phyloP scores from a whole-genome alignment of 2,113 vertebrate genomes.

The Zosterops borbonicus region DNA sequence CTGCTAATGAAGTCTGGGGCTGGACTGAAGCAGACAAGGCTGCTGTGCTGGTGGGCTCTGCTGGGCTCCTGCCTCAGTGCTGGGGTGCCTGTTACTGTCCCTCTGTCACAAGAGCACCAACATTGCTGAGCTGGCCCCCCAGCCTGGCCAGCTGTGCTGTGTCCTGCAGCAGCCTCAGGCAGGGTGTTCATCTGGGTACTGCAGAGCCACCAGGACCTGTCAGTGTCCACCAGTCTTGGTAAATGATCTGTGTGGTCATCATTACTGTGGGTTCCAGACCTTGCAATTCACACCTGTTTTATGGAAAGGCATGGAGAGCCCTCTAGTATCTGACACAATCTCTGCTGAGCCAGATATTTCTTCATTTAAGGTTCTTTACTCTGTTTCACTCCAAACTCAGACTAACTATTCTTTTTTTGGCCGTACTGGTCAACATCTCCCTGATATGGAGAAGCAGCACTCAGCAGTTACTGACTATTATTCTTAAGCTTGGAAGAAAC shows the following conservation, averaged over 20 bases:
- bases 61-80: background rate
- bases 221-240: background rate
- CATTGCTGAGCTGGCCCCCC: background rate
- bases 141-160: fast-evolving
- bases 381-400: background rate
- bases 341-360: background rate
- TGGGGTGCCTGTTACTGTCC: background rate
- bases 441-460: background rate
- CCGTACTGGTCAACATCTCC: background rate
- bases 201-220: background rate
- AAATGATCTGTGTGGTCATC: background rate
- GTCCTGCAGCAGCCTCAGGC: background rate
- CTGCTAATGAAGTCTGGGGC: constrained; percentile 8
- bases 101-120: background rate
- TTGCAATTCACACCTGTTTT: background rate
- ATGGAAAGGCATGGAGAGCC: background rate
- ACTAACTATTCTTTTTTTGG: background rate
- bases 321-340: background rate
- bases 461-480: background rate
- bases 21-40: background rate
- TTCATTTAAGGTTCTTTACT: background rate
- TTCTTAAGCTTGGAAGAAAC: background rate
- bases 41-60: background rate
- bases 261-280: background rate
- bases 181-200: background rate